A percentile compares a stretch with the other conserved stretches of the same genome.
These are phyloP conservation scores for Sitobion miscanthi DNA, from an alignment of 1,140 invertebrate species.

Conservation along the genomic window DNA sequence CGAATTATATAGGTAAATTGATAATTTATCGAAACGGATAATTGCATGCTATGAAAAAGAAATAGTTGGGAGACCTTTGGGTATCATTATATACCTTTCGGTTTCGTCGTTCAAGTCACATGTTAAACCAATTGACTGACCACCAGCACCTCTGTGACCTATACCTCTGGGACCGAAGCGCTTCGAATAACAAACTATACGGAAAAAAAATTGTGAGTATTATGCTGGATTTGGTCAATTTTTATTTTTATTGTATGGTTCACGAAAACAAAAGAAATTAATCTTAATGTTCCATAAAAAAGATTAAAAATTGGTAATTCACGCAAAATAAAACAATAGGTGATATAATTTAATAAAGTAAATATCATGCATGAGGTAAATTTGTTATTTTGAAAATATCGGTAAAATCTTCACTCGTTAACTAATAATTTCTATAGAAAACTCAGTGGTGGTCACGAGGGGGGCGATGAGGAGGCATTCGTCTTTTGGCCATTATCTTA, in stretches of 20 bases:
- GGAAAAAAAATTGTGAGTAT: conserved; percentile 61
- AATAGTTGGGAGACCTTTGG: not conserved
- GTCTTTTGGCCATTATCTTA: not conserved
- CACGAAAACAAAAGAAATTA: not conserved
- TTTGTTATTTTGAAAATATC: not conserved
- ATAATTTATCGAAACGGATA: not conserved
- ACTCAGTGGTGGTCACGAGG: not conserved
- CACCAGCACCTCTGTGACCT: conserved; percentile 83
- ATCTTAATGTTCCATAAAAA: not conserved
- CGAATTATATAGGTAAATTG: not conserved
- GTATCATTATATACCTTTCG: conserved; percentile 48
- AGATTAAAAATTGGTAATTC: not conserved
- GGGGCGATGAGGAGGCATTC: too few relatives aligned
- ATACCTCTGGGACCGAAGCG: conserved; percentile 88
- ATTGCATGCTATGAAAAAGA: conserved; percentile 7
- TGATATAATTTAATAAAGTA: not conserved
- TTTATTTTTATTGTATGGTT: not conserved
- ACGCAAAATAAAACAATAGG: not conserved
- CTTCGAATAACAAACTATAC: conserved; percentile 77
- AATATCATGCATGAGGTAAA: not conserved
- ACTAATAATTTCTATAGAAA: not conserved
- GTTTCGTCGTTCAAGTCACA: conserved; percentile 64
- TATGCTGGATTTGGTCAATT: not conserved
- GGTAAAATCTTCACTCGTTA: not conserved
- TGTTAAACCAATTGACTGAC: conserved; percentile 74